Conservation (phyloP, 2,888 invertebrate species). For the Eumerus sabulonum region DNA sequence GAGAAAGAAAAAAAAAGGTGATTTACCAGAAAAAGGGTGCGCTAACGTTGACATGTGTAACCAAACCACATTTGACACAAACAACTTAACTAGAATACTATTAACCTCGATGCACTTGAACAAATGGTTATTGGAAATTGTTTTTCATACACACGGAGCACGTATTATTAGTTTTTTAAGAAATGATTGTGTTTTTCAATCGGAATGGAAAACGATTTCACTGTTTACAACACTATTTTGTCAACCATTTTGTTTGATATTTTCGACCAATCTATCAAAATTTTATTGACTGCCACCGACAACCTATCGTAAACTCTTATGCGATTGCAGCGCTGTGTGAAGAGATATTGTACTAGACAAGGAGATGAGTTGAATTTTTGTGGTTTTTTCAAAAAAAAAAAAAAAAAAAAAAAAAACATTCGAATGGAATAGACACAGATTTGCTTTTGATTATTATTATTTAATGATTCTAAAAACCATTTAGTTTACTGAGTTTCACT, state of each 20-base stretch:
- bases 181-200: conserved; percentile 5
- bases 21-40: conserved; percentile 72
- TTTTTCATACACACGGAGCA: too few relatives aligned
- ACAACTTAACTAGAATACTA: background rate
- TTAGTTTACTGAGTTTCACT: too few relatives aligned
- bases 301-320: background rate
- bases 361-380: too few relatives aligned
- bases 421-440: too few relatives aligned
- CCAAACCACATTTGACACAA: conserved; percentile 67
- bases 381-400: too few relatives aligned
- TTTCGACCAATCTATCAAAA: conserved; percentile 60
- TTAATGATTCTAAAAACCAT: too few relatives aligned
- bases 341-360: too few relatives aligned
- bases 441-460: too few relatives aligned
- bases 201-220: conserved; percentile 45
- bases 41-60: conserved; percentile 72
- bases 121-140: background rate
- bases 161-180: too few relatives aligned
- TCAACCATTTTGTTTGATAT: conserved; percentile 66
- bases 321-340: background rate
- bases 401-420: too few relatives aligned
- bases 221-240: conserved; percentile 66
- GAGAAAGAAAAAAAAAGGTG: conserved; percentile 24
- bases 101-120: conserved; percentile 10
- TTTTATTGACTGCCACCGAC: conserved; percentile 41